phyloP scores from a whole-genome alignment of 92 coral and sea anemone genomes.

The Porites cylindrica region DNA sequence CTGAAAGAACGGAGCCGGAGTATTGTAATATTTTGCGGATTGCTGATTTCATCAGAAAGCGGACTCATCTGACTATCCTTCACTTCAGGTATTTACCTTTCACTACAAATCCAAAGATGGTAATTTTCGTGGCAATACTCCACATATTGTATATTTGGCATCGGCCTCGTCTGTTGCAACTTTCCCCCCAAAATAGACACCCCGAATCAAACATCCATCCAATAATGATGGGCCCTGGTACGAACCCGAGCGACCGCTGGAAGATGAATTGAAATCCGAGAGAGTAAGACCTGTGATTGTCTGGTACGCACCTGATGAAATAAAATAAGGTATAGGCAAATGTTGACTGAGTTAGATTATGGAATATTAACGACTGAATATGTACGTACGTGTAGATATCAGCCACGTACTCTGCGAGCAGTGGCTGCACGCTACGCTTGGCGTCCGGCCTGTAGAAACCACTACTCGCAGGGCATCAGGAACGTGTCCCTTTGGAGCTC shows the following conservation, averaged over 20 bases:
- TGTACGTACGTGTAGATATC: too few species aligned
- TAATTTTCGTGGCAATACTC: slow-evolving; percentile 17
- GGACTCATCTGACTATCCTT: too few species aligned
- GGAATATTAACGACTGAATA: neutral
- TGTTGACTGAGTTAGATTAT: too few species aligned
- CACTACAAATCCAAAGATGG: slow-evolving; percentile 1
- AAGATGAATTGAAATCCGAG: slow-evolving; percentile 85
- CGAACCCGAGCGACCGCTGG: slow-evolving; percentile 74
- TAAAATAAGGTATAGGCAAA: neutral
- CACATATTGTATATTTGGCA: slow-evolving; percentile 77
- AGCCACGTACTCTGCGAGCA: too few species aligned
- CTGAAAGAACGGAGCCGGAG: too few species aligned
- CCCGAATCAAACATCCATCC: slow-evolving; percentile 80
- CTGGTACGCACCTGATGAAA: slow-evolving; percentile 79
- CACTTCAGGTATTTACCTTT: neutral
- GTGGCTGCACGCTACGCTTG: too few species aligned
- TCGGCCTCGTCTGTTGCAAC: slow-evolving; percentile 83
- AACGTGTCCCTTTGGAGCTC: too few species aligned
- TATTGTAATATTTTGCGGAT: too few species aligned
- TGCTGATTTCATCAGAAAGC: too few species aligned
- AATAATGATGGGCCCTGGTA: slow-evolving; percentile 84
- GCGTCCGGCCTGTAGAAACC: too few species aligned
- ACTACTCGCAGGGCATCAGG: too few species aligned
- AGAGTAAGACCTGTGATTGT: slow-evolving; percentile 89
- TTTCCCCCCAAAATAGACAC: slow-evolving; percentile 89